These are phyloP conservation scores for Parnassius glacialis DNA, from an alignment of 2,888 invertebrate genomes.

Conservation along the genomic window DNA sequence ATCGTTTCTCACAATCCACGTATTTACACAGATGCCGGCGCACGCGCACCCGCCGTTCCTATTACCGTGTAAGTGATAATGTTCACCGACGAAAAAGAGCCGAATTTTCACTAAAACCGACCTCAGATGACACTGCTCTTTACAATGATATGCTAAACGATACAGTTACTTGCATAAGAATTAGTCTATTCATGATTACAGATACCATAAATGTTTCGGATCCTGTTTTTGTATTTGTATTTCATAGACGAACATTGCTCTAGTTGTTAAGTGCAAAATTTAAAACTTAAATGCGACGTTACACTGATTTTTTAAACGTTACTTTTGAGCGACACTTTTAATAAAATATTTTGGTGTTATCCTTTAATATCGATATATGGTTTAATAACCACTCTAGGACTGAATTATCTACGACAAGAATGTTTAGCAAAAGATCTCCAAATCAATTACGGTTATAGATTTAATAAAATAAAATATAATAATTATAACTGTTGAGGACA, in stretches of 20 bases:
- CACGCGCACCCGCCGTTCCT: slow-evolving; percentile 52
- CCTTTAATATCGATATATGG: too few species aligned
- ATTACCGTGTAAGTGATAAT: slow-evolving; percentile 72
- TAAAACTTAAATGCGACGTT: too few species aligned
- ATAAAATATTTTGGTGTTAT: too few species aligned
- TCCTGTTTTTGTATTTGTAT: slow-evolving; percentile 10
- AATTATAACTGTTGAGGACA: too few species aligned
- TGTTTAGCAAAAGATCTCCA: too few species aligned
- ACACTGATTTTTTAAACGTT: too few species aligned
- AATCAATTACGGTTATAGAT: too few species aligned
- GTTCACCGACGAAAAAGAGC: slow-evolving; percentile 51
- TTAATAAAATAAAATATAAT: too few species aligned
- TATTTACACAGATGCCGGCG: slow-evolving; percentile 55
- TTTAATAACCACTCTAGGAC: too few species aligned
- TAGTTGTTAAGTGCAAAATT: slow-evolving; percentile 13
- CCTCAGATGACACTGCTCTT: slow-evolving; percentile 56
- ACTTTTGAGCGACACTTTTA: too few species aligned
- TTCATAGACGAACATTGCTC: slow-evolving; percentile 15
- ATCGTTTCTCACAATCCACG: slow-evolving; percentile 19
- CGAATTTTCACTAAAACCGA: slow-evolving; percentile 59
- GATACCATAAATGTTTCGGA: slow-evolving; percentile 24
- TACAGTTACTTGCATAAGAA: slow-evolving; percentile 34
- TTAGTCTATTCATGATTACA: slow-evolving; percentile 32
- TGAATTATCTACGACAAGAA: too few species aligned
- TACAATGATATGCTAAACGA: slow-evolving; percentile 41